Evolutionary conservation across 2,888 invertebrate genomes (phyloP).

Genomic region (Plagodis pulveraria): DNA sequence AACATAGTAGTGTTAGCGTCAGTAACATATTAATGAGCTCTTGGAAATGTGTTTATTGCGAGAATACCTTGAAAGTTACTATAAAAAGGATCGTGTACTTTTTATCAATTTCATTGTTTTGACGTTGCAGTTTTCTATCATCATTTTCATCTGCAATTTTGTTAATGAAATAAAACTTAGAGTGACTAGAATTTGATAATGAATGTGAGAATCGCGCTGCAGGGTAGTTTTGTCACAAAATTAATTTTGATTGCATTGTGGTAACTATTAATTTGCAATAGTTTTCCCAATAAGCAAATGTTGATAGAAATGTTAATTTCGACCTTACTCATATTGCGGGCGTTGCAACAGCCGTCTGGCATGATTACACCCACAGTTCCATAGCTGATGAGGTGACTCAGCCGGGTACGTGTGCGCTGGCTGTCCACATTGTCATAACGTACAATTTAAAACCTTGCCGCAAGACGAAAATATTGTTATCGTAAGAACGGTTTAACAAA

Average conservation of each 20-base stretch:
- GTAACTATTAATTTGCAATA: background rate
- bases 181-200: background rate
- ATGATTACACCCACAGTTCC: constrained; percentile 31
- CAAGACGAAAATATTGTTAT: background rate
- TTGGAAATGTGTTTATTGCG: constrained; percentile 31
- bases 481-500: background rate
- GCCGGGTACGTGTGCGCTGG: constrained; percentile 18
- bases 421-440: constrained; percentile 14
- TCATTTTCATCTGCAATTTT: too few species aligned
- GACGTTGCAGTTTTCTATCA: background rate
- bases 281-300: constrained; percentile 24
- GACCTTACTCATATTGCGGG: constrained; percentile 30
- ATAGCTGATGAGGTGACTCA: constrained; percentile 31
- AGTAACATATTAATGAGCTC: constrained; percentile 37
- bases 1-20: constrained; percentile 26
- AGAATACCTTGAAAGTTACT: constrained; percentile 25
- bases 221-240: too few species aligned
- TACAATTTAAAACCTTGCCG: constrained; percentile 1
- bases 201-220: background rate
- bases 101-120: constrained; percentile 14
- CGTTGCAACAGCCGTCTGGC: constrained; percentile 32
- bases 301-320: constrained; percentile 34
- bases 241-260: background rate
- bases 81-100: constrained; percentile 26
- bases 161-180: background rate